phyloP scores from a whole-genome alignment of 2,888 invertebrate genomes.

The Poecilus cupreus region DNA sequence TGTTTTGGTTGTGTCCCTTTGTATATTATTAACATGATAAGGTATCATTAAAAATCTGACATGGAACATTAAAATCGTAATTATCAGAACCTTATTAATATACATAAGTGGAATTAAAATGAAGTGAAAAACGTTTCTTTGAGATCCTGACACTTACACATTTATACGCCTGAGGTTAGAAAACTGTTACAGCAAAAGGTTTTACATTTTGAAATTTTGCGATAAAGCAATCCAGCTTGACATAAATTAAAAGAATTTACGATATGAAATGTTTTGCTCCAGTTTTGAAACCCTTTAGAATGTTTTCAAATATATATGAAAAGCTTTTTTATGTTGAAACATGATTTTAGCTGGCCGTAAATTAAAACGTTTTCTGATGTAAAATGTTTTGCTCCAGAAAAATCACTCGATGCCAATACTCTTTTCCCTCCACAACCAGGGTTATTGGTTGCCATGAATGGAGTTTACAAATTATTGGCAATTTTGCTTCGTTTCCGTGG shows the following conservation, averaged over 20 bases:
- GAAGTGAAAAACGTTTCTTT: constrained; percentile 3
- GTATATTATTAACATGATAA: constrained; percentile 31
- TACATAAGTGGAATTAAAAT: constrained; percentile 22
- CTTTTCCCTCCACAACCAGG: background rate
- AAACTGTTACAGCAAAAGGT: background rate
- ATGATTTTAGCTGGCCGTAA: background rate
- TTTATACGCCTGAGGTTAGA: background rate
- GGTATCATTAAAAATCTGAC: constrained; percentile 36
- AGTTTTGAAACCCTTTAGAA: no score
- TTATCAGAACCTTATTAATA: constrained; percentile 19
- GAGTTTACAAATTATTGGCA: constrained; percentile 60
- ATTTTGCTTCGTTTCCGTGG: constrained; percentile 53
- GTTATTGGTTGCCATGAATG: constrained; percentile 46
- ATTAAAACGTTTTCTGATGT: background rate
- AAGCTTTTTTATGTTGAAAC: no score
- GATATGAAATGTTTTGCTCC: no score
- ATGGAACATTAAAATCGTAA: constrained; percentile 31
- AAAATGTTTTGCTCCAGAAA: background rate
- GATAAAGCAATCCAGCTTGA: no score
- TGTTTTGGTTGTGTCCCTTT: constrained; percentile 25
- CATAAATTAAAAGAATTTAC: no score
- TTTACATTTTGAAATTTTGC: no score
- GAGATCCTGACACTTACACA: background rate
- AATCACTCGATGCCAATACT: constrained; percentile 28
- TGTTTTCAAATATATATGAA: no score